Conservation (phyloP, 2,113 vertebrate species). For the Dasypus novemcinctus region DNA sequence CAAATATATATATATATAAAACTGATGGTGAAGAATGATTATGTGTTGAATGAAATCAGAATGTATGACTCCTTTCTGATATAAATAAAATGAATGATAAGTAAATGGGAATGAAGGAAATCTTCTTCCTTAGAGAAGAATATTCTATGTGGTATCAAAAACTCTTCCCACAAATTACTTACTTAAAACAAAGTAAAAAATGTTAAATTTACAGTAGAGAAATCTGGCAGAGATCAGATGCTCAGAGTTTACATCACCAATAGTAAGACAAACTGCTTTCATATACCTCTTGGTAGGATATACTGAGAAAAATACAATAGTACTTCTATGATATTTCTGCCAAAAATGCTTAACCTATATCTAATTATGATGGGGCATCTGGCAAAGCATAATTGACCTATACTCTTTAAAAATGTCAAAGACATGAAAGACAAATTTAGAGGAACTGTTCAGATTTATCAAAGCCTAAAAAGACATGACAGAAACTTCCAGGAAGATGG, state of each 20-base stretch:
- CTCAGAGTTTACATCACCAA: neutral
- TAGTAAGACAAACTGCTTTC: neutral
- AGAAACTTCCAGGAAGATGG: no score
- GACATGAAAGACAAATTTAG: neutral
- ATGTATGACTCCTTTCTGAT: neutral
- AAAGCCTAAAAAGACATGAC: no score
- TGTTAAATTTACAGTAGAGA: neutral
- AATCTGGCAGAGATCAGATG: neutral
- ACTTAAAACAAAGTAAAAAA: neutral
- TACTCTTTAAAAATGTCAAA: neutral
- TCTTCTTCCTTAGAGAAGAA: neutral
- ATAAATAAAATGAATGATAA: neutral
- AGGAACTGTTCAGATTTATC: neutral
- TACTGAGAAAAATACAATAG: neutral
- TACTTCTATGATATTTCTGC: neutral
- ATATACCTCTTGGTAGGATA: neutral
- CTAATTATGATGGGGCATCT: neutral
- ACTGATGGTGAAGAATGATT: neutral
- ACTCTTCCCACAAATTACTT: neutral
- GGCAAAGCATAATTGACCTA: neutral
- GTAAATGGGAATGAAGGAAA: neutral
- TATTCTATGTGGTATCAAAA: neutral
- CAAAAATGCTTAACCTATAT: neutral
- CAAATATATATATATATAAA: neutral
- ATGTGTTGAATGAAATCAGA: neutral